These are phyloP conservation scores for Condylura cristata DNA, from an alignment of 2,113 vertebrate species.

Conservation along the genomic window DNA sequence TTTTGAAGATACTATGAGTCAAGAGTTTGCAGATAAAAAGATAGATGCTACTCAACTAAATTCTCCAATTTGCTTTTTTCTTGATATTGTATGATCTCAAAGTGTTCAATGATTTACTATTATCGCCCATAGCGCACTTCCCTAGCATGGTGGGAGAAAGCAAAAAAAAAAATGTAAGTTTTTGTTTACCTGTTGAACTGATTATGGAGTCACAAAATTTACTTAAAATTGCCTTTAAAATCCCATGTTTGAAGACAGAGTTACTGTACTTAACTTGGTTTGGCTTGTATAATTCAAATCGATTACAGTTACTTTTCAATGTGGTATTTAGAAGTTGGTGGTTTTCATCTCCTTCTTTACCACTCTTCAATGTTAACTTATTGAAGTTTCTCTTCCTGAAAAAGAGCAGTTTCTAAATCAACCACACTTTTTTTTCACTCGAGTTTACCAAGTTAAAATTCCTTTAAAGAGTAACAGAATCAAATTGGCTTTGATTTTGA, in stretches of 20 bases:
- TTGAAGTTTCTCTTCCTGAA: conserved; percentile 78
- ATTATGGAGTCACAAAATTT: not conserved
- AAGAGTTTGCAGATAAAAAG: not conserved
- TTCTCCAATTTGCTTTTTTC: not conserved
- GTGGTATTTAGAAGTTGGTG: conserved; percentile 52
- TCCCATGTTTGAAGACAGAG: not conserved
- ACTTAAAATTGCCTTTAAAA: conserved; percentile 54
- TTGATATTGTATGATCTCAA: not conserved
- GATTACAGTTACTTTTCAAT: conserved; percentile 17
- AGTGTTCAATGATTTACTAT: not conserved
- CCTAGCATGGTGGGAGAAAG: not conserved
- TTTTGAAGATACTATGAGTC: not conserved
- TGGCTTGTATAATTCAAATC: not conserved
- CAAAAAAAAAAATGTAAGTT: not conserved
- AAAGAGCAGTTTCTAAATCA: conserved; percentile 71
- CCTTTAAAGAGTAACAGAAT: conserved; percentile 43
- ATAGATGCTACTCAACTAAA: not conserved
- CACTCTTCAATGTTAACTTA: conserved; percentile 40
- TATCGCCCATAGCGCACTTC: not conserved
- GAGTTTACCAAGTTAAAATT: conserved; percentile 46
- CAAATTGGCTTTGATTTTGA: conserved; percentile 13
- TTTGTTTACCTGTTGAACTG: not conserved
- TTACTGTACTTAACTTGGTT: not conserved
- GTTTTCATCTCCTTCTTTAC: conserved; percentile 60
- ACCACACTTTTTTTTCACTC: conserved; percentile 63